Conservation (phyloP, 2,113 vertebrate genomes). For the Thunnus maccoyii region DNA sequence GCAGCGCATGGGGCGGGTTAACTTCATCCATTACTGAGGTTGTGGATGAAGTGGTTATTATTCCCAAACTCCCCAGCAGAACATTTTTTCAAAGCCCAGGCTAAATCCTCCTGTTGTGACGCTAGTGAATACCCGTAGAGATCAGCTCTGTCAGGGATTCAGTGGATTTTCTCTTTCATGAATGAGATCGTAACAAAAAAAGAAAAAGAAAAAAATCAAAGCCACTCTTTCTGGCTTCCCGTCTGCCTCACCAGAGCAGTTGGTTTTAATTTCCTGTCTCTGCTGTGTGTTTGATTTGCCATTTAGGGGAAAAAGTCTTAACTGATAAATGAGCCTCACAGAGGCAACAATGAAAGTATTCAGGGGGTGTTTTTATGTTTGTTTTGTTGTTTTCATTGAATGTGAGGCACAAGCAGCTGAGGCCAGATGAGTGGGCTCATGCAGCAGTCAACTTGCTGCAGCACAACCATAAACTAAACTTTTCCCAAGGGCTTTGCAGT, state of each 20-base stretch:
- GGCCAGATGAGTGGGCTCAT: slow-evolving; percentile 41
- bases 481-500: slow-evolving; percentile 2
- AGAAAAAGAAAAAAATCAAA: slow-evolving; percentile 45
- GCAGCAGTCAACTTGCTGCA: slow-evolving; percentile 46
- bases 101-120: slow-evolving; percentile 42
- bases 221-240: slow-evolving; percentile 45
- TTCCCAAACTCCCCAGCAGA: slow-evolving; percentile 27
- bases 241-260: slow-evolving; percentile 57
- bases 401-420: slow-evolving; percentile 24
- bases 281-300: slow-evolving; percentile 51
- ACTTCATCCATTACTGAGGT: slow-evolving; percentile 10
- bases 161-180: slow-evolving; percentile 60
- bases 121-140: slow-evolving; percentile 32
- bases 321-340: slow-evolving; percentile 69
- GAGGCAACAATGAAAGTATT: slow-evolving; percentile 71
- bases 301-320: slow-evolving; percentile 29
- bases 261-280: slow-evolving; percentile 78
- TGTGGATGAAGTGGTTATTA: slow-evolving; percentile 39
- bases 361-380: slow-evolving; percentile 60
- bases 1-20: background rate
- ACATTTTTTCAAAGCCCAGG: background rate
- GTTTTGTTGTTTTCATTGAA: slow-evolving; percentile 57
- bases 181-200: slow-evolving; percentile 55
- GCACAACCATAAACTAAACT: slow-evolving; percentile 25
- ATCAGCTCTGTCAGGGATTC: slow-evolving; percentile 47